Conservation (phyloP, 2,113 vertebrate species). For the Rhinolophus sinicus region DNA sequence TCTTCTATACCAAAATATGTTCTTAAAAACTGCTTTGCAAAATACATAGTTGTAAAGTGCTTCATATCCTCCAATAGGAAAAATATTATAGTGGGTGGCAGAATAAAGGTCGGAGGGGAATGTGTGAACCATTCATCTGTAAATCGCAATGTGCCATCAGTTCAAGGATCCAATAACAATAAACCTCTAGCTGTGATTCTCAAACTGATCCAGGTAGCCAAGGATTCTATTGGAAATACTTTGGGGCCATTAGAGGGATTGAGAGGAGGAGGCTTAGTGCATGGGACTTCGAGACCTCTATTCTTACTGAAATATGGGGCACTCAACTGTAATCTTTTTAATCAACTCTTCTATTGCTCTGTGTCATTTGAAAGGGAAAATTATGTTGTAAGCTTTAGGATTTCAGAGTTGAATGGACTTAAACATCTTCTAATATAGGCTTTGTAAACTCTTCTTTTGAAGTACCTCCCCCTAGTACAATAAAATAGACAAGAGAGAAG, state of each 20-base stretch:
- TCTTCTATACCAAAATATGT: neutral
- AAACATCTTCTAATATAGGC: neutral
- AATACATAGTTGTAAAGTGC: neutral
- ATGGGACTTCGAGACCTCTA: no score
- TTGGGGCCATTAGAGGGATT: neutral
- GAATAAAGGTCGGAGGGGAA: neutral
- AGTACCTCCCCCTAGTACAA: neutral
- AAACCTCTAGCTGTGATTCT: neutral
- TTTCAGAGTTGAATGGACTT: neutral
- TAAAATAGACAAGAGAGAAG: neutral
- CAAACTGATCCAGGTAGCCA: neutral
- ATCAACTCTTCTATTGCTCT: neutral
- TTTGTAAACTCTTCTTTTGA: neutral
- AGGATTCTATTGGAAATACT: neutral
- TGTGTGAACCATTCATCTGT: neutral
- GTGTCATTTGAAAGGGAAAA: neutral
- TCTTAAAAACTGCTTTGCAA: neutral
- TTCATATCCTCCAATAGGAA: slow-evolving; percentile 17
- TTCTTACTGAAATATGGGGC: neutral
- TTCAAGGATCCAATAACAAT: neutral
- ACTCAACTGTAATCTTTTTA: neutral
- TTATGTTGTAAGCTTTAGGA: neutral
- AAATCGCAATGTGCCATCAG: neutral
- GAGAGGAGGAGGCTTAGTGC: neutral
- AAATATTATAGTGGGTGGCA: neutral